Evolutionary conservation across 2,888 invertebrate species (phyloP).

Genomic region (Oeneis ivallda): DNA sequence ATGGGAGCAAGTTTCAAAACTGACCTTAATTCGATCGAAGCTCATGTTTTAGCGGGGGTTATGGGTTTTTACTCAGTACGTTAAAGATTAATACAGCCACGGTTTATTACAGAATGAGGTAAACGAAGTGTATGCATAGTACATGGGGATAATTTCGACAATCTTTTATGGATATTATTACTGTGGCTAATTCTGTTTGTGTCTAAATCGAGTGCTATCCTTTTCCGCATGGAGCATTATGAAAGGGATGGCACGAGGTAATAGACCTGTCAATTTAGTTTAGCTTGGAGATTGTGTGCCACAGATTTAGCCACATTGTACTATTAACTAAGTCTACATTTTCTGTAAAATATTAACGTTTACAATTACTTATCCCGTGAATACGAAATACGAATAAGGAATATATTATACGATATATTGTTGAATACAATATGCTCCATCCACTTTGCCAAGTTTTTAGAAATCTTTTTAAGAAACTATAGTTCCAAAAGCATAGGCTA

Average conservation of each 20-base stretch:
- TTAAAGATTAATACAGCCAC: background rate
- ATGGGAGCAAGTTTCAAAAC: slow-evolving; percentile 85
- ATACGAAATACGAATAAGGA: background rate
- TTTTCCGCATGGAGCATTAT: no score
- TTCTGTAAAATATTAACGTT: background rate
- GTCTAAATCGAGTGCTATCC: no score
- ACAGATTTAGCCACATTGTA: no score
- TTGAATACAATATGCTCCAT: background rate
- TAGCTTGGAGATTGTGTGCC: no score
- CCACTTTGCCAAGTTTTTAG: slow-evolving; percentile 15
- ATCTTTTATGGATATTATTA: no score
- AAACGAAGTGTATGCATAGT: background rate
- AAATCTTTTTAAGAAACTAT: background rate
- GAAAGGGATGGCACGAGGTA: no score
- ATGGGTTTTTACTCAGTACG: no score
- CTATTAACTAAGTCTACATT: no score
- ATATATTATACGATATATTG: background rate
- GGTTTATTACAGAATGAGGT: background rate
- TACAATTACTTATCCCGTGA: background rate
- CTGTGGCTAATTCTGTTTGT: no score
- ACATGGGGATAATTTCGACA: background rate
- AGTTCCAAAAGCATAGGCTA: background rate
- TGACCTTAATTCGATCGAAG: slow-evolving; percentile 22
- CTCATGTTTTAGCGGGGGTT: background rate
- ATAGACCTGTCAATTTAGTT: no score